Percentiles rank a stretch among this genome's conserved stretches.
Evolutionary conservation across 2,113 vertebrate genomes (phyloP).

Genomic region (Pollimyrus isidori): DNA sequence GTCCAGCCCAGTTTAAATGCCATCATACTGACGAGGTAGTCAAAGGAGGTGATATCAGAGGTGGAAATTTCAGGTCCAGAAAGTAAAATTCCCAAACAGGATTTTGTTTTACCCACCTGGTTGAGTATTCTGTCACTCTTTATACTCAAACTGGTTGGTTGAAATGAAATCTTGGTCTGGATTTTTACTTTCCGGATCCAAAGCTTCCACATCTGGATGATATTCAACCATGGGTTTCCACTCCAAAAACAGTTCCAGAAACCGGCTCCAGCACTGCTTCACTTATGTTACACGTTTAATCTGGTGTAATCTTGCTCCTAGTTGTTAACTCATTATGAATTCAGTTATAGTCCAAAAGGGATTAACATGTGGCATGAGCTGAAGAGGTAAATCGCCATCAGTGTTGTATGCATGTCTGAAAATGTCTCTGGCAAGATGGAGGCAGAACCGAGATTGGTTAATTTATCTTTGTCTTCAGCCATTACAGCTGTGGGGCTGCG

Average conservation of each 20-base stretch:
- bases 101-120: not conserved
- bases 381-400: not conserved
- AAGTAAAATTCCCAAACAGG: not conserved
- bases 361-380: not conserved
- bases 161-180: not conserved
- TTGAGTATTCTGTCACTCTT: not conserved
- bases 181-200: not conserved
- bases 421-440: not conserved
- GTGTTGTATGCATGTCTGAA: not conserved
- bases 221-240: not conserved
- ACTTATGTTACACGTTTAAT: conserved; percentile 28
- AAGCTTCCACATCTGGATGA: not conserved
- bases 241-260: not conserved
- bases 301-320: conserved; percentile 29
- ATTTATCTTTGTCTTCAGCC: not conserved
- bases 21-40: not conserved
- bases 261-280: conserved; percentile 18
- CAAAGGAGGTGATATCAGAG: not conserved
- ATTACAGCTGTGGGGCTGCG: not conserved
- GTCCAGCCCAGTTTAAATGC: not conserved
- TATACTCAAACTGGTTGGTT: not conserved
- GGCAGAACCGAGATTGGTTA: not conserved
- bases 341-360: not conserved
- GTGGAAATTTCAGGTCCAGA: not conserved
- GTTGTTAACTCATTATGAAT: not conserved